phyloP scores from a whole-genome alignment of 1,140 invertebrate species.

The Drosophila leontia region DNA sequence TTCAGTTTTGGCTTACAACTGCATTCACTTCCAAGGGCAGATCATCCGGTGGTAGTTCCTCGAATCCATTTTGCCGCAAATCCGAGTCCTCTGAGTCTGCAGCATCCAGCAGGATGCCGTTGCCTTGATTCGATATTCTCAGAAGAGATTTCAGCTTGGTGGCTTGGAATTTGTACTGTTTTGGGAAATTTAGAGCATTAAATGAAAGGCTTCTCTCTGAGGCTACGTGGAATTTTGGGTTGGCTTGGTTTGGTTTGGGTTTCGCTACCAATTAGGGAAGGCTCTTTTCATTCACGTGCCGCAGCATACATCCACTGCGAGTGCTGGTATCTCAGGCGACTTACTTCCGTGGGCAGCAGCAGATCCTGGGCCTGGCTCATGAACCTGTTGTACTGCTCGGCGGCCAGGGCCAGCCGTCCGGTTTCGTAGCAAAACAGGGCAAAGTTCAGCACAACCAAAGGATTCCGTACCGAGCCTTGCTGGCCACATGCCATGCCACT shows the following conservation, averaged over 20 bases:
- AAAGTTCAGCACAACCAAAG: constrained; percentile 78
- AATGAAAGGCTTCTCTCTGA: too few relatives aligned
- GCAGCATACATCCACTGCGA: constrained; percentile 63
- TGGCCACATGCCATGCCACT: constrained; percentile 37
- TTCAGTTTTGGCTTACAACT: constrained; percentile 66
- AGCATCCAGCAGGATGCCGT: constrained; percentile 46
- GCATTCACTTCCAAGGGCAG: constrained; percentile 76
- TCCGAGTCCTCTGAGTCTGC: background rate
- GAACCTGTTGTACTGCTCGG: constrained; percentile 78
- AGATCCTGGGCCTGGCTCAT: constrained; percentile 74
- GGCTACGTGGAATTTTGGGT: background rate
- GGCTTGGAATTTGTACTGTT: constrained; percentile 79
- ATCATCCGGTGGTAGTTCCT: constrained; percentile 42
- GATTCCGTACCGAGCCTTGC: constrained; percentile 56
- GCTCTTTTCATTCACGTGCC: constrained; percentile 1
- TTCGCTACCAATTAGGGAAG: constrained; percentile 23
- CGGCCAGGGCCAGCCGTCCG: constrained; percentile 62
- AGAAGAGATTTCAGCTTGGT: constrained; percentile 79
- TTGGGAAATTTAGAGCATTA: constrained; percentile 5
- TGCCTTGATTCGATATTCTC: constrained; percentile 67
- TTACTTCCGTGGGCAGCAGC: constrained; percentile 82
- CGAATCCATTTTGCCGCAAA: background rate
- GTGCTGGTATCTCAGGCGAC: constrained; percentile 50
- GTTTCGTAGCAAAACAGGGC: constrained; percentile 79
- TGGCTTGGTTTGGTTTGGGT: background rate